These are phyloP conservation scores for Epinotia bilunana DNA, from an alignment of 2,888 invertebrate species.

Conservation along the genomic window DNA sequence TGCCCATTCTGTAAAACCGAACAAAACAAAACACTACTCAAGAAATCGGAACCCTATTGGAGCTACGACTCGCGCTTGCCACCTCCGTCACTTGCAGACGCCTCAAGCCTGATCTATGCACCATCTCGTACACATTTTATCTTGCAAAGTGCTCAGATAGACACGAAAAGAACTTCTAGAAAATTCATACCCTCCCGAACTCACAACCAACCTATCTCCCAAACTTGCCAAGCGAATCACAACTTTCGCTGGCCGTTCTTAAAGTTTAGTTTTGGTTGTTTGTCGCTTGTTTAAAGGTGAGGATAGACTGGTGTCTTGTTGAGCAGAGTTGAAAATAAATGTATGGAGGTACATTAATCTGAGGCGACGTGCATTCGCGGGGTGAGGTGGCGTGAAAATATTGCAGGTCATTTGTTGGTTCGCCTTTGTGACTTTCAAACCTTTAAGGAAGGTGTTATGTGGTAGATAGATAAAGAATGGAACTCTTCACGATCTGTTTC, in stretches of 20 bases:
- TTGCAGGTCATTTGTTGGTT: constrained; percentile 78
- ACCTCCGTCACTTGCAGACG: constrained; percentile 62
- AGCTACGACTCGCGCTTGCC: constrained; percentile 68
- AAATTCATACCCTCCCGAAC: constrained; percentile 70
- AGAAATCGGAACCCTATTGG: constrained; percentile 22
- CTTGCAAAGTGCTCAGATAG: constrained; percentile 83
- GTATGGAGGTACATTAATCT: constrained; percentile 83
- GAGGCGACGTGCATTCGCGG: constrained; percentile 79
- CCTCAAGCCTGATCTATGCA: constrained; percentile 80
- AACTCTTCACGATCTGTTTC: not conserved
- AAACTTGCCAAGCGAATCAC: constrained; percentile 25
- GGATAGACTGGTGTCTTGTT: constrained; percentile 62
- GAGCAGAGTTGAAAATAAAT: constrained; percentile 75
- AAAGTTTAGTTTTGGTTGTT: constrained; percentile 51
- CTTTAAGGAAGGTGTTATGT: not conserved
- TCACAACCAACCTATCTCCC: constrained; percentile 52
- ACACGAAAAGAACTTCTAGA: constrained; percentile 80
- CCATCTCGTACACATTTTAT: constrained; percentile 79
- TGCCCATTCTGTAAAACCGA: no score
- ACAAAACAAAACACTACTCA: no score
- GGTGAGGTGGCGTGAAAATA: constrained; percentile 83
- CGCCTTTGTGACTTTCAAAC: constrained; percentile 50
- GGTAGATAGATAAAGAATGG: constrained; percentile 5
- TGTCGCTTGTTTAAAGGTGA: constrained; percentile 48
- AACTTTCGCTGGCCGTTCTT: not conserved